These are phyloP conservation scores for Sarcophilus harrisii DNA, from an alignment of 2,797 vertebrate species.

Conservation along the genomic window DNA sequence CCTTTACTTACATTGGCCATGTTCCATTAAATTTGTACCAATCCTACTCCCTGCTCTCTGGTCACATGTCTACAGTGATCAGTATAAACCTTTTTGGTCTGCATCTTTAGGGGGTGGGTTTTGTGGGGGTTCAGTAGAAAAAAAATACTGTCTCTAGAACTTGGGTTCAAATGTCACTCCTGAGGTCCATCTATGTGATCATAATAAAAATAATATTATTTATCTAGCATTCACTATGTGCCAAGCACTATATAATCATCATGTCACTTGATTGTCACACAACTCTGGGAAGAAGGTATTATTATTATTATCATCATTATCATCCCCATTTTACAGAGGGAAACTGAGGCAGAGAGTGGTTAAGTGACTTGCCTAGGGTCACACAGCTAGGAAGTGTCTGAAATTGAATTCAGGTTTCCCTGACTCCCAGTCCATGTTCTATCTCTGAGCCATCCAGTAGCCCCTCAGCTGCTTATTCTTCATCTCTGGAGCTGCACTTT, in stretches of 20 bases:
- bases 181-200: neutral
- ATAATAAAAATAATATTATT: neutral
- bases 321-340: neutral
- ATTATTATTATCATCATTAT: too few relatives aligned
- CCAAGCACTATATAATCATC: neutral
- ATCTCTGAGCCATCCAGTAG: neutral
- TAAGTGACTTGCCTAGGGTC: neutral
- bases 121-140: rapidly evolving
- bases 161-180: neutral
- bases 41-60: neutral
- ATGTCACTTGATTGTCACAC: neutral
- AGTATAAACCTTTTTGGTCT: neutral
- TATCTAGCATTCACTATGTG: neutral
- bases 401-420: neutral
- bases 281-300: neutral
- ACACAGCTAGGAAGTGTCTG: neutral
- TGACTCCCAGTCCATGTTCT: neutral
- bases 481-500: neutral
- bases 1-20: neutral
- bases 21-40: too few relatives aligned
- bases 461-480: neutral
- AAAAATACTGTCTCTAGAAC: neutral
- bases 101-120: neutral
- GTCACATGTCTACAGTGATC: neutral
- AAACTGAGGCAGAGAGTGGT: neutral